phyloP scores from a whole-genome alignment of 2,888 invertebrate species.

The Noctuana brunneofusca region DNA sequence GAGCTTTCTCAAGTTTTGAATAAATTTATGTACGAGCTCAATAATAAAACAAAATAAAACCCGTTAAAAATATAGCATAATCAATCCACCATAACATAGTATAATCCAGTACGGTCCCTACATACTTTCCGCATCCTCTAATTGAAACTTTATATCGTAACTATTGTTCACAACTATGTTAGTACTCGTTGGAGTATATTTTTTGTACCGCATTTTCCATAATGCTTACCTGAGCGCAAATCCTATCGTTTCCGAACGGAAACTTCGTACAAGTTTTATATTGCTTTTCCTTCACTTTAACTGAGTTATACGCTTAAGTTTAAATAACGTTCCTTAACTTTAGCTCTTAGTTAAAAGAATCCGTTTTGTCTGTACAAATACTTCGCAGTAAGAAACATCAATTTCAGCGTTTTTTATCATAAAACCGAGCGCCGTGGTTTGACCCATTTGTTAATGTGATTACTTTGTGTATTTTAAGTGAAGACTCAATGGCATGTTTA shows the following conservation, averaged over 20 bases:
- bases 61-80: not conserved
- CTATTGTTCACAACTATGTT: conserved; percentile 36
- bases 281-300: conserved; percentile 30
- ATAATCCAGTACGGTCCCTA: not conserved
- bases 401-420: not conserved
- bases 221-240: conserved; percentile 28
- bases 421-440: not conserved
- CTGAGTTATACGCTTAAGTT: conserved; percentile 22
- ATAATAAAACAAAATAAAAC: too few species aligned
- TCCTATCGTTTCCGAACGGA: conserved; percentile 28
- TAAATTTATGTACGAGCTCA: too few species aligned
- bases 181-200: conserved; percentile 14
- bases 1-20: too few species aligned
- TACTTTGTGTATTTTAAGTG: not conserved
- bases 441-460: not conserved
- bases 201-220: conserved; percentile 37
- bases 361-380: not conserved
- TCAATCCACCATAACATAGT: not conserved
- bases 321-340: conserved; percentile 16
- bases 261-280: conserved; percentile 35
- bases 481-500: not conserved
- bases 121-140: not conserved
- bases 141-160: conserved; percentile 35
- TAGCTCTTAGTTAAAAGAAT: conserved; percentile 7
- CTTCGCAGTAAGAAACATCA: not conserved